Percentiles rank a stretch among this genome's conserved stretches.
Evolutionary conservation across 2,797 vertebrate genomes (phyloP).

Genomic region (Spondyliosoma cantharus): DNA sequence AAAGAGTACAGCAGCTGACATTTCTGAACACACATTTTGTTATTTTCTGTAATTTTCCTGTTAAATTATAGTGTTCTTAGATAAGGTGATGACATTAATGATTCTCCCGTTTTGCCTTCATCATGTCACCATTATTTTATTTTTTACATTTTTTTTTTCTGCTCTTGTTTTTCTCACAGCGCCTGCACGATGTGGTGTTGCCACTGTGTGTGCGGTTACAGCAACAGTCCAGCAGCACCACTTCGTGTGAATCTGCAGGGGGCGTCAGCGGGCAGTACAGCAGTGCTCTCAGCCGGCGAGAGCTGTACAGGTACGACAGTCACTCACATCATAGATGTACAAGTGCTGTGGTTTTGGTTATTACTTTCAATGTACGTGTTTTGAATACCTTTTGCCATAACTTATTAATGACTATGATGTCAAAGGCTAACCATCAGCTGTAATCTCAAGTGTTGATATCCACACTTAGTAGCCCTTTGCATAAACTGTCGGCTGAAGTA

Average conservation of each 20-base stretch:
- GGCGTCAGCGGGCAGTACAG: slow-evolving; percentile 83
- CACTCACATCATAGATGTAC: no score
- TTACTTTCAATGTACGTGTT: not conserved
- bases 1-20: not conserved
- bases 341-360: not conserved
- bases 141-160: not conserved
- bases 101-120: not conserved
- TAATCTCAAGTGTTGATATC: no score
- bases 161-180: slow-evolving; percentile 72
- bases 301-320: slow-evolving; percentile 84
- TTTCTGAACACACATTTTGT: not conserved
- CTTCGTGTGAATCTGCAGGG: slow-evolving; percentile 62
- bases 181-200: slow-evolving; percentile 88
- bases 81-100: not conserved
- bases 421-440: no score
- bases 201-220: slow-evolving; percentile 88
- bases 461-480: no score
- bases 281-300: slow-evolving; percentile 82
- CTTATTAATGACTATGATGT: no score
- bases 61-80: not conserved
- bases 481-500: no score
- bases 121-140: not conserved
- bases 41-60: not conserved
- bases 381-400: no score
- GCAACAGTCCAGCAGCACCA: slow-evolving; percentile 79